These are phyloP conservation scores for Acanthis flammea DNA, from an alignment of 2,797 vertebrate species.

Conservation along the genomic window DNA sequence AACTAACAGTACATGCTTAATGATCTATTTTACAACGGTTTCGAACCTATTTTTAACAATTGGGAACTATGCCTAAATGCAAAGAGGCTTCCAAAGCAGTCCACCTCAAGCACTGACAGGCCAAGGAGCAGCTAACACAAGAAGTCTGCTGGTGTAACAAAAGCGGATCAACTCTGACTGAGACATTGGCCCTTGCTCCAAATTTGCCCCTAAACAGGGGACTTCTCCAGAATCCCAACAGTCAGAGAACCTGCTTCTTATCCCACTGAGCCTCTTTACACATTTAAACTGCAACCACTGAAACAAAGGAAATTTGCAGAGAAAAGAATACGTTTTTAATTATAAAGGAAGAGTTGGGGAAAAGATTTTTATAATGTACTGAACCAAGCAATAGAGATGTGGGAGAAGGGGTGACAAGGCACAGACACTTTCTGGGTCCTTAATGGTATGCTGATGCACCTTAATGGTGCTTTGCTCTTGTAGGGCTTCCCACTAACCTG, in stretches of 20 bases:
- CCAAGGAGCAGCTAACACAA: not conserved
- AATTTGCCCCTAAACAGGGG: not conserved
- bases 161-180: not conserved
- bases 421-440: not conserved
- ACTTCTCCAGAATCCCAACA: not conserved
- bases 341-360: not conserved
- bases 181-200: not conserved
- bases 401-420: not conserved
- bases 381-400: not conserved
- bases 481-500: not conserved
- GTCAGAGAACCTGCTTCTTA: not conserved
- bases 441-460: not conserved
- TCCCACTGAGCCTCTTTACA: not conserved
- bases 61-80: not conserved
- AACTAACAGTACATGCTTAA: not conserved
- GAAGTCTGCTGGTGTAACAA: not conserved
- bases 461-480: not conserved
- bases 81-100: not conserved
- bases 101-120: not conserved
- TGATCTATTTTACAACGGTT: not conserved
- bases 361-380: not conserved
- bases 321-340: not conserved
- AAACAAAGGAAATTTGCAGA: not conserved
- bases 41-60: not conserved
- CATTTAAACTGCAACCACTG: not conserved